Evolutionary conservation across 2,888 invertebrate genomes (phyloP), one percentile per base, ranked within the genome.

Genomic region (Phyllotreta cruciferae): DNA sequence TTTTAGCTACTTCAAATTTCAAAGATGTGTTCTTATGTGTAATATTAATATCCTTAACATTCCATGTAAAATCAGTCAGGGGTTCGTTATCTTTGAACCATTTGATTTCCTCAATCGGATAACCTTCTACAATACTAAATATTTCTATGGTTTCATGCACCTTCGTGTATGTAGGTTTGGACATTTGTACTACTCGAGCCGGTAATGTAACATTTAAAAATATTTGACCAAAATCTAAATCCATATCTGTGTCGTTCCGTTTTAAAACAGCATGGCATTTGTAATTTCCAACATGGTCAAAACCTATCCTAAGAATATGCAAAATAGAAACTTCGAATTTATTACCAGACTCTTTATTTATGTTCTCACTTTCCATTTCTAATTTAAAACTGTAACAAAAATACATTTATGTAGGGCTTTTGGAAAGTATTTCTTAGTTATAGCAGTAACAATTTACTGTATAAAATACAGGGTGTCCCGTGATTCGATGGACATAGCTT

Each of bases 241-340:
- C 76, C 60, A 74, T 73, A 58, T 75, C 74, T 60, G 75, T 75
- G 54, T 79, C 80, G 55, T 81, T 81, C 56, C 76, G 78, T 41
- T 82, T 81, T n/a, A 77, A 73, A 13, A 83, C 68, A 6, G 73
- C 83, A 73, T 82, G 82, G 74, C 89, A 89, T 0, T 84, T 84
- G 73, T 87, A 88, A 73, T 85, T 84, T 24, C 88, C 88, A 54
- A 82, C 82, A 75, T 88, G 87, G 56, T 82, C 80, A 62, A 85
- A 81, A 71, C 83, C 83, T 14, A 86, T 82, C 71, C 83, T 81
- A 44, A 82, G 77, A 66, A 88, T 83, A 63, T 83, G 83, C 49
- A 88, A 78, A 63, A 83, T 84, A 56, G 81, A 83, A 56, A 81
- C 78, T 69, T 80, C 80, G 66, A 75, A 78, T 60, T 80, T 79